Conservation (phyloP, 2,888 invertebrate species). For the Campaea margaritaria region DNA sequence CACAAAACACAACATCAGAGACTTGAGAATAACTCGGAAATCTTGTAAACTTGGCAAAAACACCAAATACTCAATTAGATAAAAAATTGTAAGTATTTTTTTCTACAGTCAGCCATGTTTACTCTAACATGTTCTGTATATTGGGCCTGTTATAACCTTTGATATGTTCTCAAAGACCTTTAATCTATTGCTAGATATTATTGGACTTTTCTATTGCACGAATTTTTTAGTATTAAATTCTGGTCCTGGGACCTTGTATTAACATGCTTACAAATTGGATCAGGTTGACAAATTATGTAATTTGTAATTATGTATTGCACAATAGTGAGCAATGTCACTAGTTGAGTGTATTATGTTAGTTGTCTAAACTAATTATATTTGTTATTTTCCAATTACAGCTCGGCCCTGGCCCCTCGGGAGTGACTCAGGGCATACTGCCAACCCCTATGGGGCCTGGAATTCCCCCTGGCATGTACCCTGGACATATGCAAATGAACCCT, state of each 20-base stretch:
- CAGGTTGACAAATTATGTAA: background rate
- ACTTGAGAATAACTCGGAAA: slow-evolving; percentile 26
- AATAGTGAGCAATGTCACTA: background rate
- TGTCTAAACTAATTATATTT: background rate
- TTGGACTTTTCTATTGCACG: slow-evolving; percentile 24
- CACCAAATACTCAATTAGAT: slow-evolving; percentile 15
- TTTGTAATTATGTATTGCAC: background rate
- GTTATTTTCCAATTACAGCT: slow-evolving; percentile 53
- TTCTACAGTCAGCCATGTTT: slow-evolving; percentile 22
- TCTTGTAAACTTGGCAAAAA: slow-evolving; percentile 22
- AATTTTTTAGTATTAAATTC: slow-evolving; percentile 10
- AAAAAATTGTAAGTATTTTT: slow-evolving; percentile 32
- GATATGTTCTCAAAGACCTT: slow-evolving; percentile 9
- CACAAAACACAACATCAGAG: slow-evolving; percentile 25
- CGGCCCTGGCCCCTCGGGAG: slow-evolving; percentile 86
- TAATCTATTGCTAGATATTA: slow-evolving; percentile 18
- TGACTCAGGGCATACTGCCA: slow-evolving; percentile 85
- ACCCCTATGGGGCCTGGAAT: slow-evolving; percentile 85
- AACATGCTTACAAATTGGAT: slow-evolving; percentile 23
- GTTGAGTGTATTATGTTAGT: too few species aligned
- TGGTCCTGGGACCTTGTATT: slow-evolving; percentile 12
- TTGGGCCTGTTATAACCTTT: slow-evolving; percentile 33
- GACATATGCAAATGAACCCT: slow-evolving; percentile 88
- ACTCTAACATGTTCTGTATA: slow-evolving; percentile 27
- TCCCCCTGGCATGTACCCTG: slow-evolving; percentile 88